These are phyloP conservation scores for Portunus trituberculatus DNA, from an alignment of 1,140 invertebrate species.

Conservation along the genomic window DNA sequence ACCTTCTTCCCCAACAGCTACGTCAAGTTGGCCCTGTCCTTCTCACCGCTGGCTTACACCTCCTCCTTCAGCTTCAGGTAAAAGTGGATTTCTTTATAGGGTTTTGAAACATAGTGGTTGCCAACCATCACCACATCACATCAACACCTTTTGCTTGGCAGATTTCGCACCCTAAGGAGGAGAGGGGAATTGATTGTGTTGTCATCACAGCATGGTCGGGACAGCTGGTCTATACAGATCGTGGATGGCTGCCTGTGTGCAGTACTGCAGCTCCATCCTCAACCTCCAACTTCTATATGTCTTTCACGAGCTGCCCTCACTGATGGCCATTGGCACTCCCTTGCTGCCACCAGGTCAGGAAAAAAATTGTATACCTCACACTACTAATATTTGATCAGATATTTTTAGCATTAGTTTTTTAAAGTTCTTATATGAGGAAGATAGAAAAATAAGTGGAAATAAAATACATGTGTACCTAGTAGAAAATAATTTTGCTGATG, in stretches of 20 bases:
- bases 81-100: background rate
- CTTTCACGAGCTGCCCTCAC: slow-evolving; percentile 29
- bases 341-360: slow-evolving; percentile 16
- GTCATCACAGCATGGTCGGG: slow-evolving; percentile 50
- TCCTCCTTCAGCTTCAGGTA: slow-evolving; percentile 45
- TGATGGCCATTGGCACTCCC: slow-evolving; percentile 46
- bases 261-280: slow-evolving; percentile 1
- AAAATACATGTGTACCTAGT: too few species aligned
- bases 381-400: too few species aligned
- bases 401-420: too few species aligned
- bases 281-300: background rate
- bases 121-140: background rate
- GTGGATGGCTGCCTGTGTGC: slow-evolving; percentile 28
- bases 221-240: slow-evolving; percentile 50
- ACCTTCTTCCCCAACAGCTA: slow-evolving; percentile 55
- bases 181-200: slow-evolving; percentile 32
- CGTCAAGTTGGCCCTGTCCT: slow-evolving; percentile 46
- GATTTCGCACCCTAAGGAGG: slow-evolving; percentile 22
- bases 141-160: background rate
- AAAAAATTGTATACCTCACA: too few species aligned
- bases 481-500: too few species aligned
- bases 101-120: background rate
- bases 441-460: too few species aligned
- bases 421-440: too few species aligned
- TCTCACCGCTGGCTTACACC: slow-evolving; percentile 45